phyloP scores from a whole-genome alignment of 2,113 vertebrate species.

The Syngnathus scovelli region DNA sequence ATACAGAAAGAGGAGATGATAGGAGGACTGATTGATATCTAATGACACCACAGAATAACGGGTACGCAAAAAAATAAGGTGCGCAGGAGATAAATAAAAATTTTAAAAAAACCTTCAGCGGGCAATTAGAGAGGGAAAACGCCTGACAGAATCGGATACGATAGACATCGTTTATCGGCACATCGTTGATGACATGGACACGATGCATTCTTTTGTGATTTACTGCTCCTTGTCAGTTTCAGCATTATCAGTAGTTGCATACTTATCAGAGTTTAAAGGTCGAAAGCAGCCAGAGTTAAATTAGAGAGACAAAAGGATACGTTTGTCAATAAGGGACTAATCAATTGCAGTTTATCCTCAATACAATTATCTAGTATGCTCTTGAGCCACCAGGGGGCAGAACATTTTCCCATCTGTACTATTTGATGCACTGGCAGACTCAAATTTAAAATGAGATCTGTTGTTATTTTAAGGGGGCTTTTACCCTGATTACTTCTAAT shows the following conservation, averaged over 20 bases:
- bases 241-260: background rate
- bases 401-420: background rate
- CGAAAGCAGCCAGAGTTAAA: background rate
- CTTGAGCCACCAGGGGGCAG: background rate
- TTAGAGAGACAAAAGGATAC: background rate
- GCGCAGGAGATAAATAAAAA: background rate
- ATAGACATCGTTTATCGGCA: background rate
- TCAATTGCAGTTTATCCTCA: background rate
- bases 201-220: background rate
- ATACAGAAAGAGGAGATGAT: slow-evolving; percentile 46
- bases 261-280: background rate
- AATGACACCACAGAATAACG: background rate
- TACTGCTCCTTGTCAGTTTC: background rate
- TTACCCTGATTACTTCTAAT: background rate
- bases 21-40: slow-evolving; percentile 20
- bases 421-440: background rate
- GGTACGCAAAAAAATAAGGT: slow-evolving; percentile 1
- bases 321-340: background rate
- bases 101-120: background rate
- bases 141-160: background rate
- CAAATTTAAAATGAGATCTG: background rate
- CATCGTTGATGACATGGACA: background rate
- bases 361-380: background rate
- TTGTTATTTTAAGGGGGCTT: background rate
- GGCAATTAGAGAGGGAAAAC: background rate